phyloP scores from a whole-genome alignment of 2,113 vertebrate species.

The Mellivora capensis region DNA sequence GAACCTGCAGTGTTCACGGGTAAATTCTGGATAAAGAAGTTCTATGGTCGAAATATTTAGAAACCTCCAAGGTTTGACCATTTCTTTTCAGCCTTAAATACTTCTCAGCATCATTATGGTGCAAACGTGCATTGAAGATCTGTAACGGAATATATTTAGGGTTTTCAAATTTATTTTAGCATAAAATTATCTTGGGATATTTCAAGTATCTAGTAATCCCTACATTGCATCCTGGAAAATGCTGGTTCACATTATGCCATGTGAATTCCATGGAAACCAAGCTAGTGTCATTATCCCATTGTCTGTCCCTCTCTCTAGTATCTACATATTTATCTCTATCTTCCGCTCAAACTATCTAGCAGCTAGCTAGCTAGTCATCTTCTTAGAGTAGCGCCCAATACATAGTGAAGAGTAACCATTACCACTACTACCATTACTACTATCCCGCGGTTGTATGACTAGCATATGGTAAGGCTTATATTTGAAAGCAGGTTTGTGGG shows the following conservation, averaged over 20 bases:
- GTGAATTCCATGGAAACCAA: neutral
- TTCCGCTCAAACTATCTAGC: neutral
- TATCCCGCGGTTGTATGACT: neutral
- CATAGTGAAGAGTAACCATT: neutral
- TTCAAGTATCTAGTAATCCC: neutral
- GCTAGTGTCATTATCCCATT: neutral
- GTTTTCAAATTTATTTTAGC: neutral
- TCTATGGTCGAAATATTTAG: neutral
- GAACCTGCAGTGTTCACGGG: neutral
- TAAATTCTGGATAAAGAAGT: neutral
- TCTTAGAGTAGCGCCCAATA: neutral
- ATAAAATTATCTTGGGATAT: neutral
- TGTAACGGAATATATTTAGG: neutral
- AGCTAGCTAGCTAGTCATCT: neutral
- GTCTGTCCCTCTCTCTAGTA: neutral
- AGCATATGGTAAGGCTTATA: neutral
- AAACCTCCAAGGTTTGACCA: neutral
- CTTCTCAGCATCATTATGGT: neutral
- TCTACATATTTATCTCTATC: neutral
- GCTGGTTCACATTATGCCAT: neutral
- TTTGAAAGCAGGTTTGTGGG: neutral
- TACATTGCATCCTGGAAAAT: neutral
- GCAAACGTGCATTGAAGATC: neutral
- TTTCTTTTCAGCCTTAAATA: neutral
- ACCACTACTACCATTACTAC: neutral